Evolutionary conservation across 92 coral and sea anemone species (phyloP), one percentile per base, ranked within the genome.

Genomic region (Anthopleura xanthogrammica): DNA sequence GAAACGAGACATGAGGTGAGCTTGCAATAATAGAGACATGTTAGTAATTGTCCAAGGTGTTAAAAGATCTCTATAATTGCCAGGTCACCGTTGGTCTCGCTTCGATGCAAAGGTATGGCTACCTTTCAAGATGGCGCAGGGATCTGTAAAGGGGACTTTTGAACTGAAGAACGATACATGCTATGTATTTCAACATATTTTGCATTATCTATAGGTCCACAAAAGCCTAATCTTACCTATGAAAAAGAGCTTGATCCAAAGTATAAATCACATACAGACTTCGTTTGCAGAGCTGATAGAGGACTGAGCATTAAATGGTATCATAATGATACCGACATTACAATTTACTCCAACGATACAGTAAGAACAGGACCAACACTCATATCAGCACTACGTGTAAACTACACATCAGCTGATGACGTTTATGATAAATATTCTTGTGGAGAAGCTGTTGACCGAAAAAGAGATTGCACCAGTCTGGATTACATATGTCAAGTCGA

Each of bases 361-460:
- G 41, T 24, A 11, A 22, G 82, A 7, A 9, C 70, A 7, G 40
- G 39, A 50, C 4, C 36, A 22, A 36, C 11, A 24, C 40, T 42
- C 65, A 56, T 64, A 52, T 36, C 54, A 13, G 22, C 12, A 13
- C 82, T 78, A 52, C 82, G 82, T 10, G 68, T 78, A 41, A 78
- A 78, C 65, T 78, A 78, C 70, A 78, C 65, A 54, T 78, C 82
- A 12, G 82, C 82, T 50, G 82, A 78, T 7, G 41, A 78, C 1
- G 43, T 78, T 17, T 20, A 1, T 50, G 55, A 78, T 0, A 52
- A 60, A 9, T 76, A 22, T n/a, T 39, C 7, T 40, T 52, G 80
- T 76, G 52, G 22, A 58, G 19, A 58, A 58, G 64, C n/a, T 58
- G 17, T 14, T 58, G 64, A 58, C 5, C 64, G n/a, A 58, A 58